Evolutionary conservation across 2,113 vertebrate species (phyloP).

Genomic region (Indicator maculatus): DNA sequence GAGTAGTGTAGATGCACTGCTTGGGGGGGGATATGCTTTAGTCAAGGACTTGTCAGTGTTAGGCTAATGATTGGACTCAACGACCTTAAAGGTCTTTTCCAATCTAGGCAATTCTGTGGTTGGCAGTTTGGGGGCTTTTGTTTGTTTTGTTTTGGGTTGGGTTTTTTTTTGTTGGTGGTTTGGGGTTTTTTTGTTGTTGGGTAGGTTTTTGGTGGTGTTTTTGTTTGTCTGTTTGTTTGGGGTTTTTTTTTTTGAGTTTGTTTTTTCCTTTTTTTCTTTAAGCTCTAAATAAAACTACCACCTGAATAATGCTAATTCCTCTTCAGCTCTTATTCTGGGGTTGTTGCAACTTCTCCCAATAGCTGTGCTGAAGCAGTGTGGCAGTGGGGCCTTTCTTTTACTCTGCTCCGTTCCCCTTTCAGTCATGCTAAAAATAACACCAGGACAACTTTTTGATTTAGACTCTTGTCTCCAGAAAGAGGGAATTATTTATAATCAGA

Average conservation of each 20-base stretch:
- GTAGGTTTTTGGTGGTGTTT: not conserved
- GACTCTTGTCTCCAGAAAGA: conserved; percentile 47
- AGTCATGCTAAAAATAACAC: conserved; percentile 43
- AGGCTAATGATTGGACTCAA: too few relatives aligned
- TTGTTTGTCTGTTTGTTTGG: not conserved
- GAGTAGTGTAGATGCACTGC: too few relatives aligned
- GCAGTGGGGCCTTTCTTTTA: not conserved
- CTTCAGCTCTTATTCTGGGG: not conserved
- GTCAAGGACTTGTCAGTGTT: too few relatives aligned
- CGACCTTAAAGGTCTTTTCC: too few relatives aligned
- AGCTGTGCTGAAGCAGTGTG: not conserved
- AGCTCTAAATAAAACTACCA: not conserved
- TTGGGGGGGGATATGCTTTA: too few relatives aligned
- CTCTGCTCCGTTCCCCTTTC: not conserved
- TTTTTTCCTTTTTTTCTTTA: not conserved
- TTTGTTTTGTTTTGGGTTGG: not conserved
- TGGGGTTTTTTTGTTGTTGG: not conserved
- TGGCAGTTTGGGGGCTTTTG: not conserved
- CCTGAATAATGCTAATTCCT: not conserved
- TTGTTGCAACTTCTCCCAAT: not conserved
- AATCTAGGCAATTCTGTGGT: too few relatives aligned
- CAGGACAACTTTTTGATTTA: conserved; percentile 59
- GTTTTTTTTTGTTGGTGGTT: not conserved
- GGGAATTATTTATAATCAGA: conserved; percentile 67
- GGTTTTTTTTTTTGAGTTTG: not conserved